Evolutionary conservation across 2,888 invertebrate species (phyloP).

Genomic region (Noctua pronuba): DNA sequence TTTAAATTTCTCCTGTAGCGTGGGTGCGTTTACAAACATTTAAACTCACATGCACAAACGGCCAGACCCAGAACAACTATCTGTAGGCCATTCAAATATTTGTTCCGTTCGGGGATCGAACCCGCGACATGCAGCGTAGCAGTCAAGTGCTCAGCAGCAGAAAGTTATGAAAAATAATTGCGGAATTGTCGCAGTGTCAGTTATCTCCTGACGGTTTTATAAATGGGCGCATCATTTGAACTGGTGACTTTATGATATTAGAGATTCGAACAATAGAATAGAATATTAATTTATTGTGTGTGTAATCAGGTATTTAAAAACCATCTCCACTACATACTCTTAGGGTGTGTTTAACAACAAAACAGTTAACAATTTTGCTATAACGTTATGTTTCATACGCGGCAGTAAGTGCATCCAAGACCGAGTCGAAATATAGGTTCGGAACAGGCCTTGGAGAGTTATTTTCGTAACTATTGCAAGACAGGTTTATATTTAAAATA

Average conservation of each 20-base stretch:
- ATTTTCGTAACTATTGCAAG: background rate
- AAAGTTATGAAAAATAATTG: background rate
- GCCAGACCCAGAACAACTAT: no score
- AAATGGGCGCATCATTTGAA: background rate
- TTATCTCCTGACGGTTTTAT: background rate
- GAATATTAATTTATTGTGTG: background rate
- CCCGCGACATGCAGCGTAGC: no score
- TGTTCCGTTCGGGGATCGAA: no score
- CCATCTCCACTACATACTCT: no score
- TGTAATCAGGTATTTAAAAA: background rate
- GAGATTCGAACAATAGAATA: background rate
- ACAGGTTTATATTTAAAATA: background rate
- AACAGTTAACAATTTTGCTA: background rate
- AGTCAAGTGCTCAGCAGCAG: no score
- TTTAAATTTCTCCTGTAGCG: no score
- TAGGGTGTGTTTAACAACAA: background rate
- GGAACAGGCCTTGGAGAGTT: background rate
- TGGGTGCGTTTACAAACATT: no score
- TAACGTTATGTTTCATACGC: background rate
- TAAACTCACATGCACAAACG: no score
- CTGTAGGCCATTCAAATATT: no score
- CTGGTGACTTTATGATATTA: background rate
- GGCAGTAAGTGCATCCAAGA: background rate
- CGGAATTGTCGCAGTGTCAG: background rate
- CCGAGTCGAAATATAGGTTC: background rate